Evolutionary conservation across 2,113 vertebrate species (phyloP).

Genomic region (Bubo bubo): DNA sequence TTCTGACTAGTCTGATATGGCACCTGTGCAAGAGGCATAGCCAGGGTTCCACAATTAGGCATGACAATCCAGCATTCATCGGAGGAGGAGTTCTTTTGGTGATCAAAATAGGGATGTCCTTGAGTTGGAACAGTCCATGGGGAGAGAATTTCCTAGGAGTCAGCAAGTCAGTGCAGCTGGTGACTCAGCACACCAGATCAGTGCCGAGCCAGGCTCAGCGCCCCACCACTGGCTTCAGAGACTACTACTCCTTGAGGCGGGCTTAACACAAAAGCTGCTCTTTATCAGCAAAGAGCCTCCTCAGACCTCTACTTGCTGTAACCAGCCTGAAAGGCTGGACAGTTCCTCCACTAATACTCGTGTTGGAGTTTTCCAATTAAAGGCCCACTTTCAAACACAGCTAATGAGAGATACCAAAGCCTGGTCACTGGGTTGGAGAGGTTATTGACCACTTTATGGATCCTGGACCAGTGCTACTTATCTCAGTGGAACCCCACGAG

Average conservation of each 20-base stretch:
- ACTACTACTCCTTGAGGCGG: fast-evolving
- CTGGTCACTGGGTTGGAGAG: not conserved
- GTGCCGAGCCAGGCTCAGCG: not conserved
- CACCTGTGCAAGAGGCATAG: not conserved
- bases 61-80: not conserved
- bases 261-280: not conserved
- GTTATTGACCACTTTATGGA: not conserved
- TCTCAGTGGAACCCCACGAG: not conserved
- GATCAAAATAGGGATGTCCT: not conserved
- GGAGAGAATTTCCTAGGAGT: not conserved
- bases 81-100: not conserved
- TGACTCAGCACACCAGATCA: not conserved
- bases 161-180: not conserved
- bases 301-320: not conserved
- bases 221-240: not conserved
- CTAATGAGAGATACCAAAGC: not conserved
- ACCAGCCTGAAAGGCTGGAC: not conserved
- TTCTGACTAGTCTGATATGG: not conserved
- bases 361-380: not conserved
- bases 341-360: not conserved
- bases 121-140: not conserved
- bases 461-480: not conserved
- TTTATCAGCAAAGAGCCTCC: not conserved
- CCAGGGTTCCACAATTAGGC: not conserved
- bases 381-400: fast-evolving